Conservation (phyloP, 2,888 invertebrate genomes). For the Zygogramma bicolorata region DNA sequence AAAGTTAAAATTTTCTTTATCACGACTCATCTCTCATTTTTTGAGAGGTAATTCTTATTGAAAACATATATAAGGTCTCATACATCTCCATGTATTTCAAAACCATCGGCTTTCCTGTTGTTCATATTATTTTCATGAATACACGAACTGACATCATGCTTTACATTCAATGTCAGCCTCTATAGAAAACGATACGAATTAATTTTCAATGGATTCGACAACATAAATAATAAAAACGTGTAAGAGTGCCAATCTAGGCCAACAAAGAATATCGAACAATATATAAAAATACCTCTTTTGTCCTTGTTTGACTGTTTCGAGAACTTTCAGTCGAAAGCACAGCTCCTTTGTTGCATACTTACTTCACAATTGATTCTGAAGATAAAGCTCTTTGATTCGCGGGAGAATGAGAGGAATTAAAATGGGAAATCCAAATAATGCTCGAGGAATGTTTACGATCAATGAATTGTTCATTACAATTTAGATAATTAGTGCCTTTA, state of each 20-base stretch:
- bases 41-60: no score
- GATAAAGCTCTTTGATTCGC: not conserved
- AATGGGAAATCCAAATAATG: not conserved
- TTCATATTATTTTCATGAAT: no score
- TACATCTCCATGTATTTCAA: no score
- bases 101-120: no score
- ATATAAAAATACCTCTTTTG: not conserved
- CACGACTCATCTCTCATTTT: no score
- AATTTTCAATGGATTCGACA: not conserved
- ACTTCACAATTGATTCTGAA: not conserved
- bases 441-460: constrained; percentile 4
- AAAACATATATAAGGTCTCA: no score
- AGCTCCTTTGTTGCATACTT: not conserved
- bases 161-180: not conserved
- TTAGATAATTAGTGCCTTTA: not conserved
- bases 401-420: not conserved
- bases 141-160: no score
- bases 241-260: not conserved
- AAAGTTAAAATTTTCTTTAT: no score
- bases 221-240: not conserved
- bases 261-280: not conserved
- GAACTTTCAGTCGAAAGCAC: not conserved
- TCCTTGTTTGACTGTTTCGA: not conserved
- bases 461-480: constrained; percentile 2
- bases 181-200: not conserved